Evolutionary conservation across 2,888 invertebrate genomes (phyloP).

Genomic region (Cetonia aurata): DNA sequence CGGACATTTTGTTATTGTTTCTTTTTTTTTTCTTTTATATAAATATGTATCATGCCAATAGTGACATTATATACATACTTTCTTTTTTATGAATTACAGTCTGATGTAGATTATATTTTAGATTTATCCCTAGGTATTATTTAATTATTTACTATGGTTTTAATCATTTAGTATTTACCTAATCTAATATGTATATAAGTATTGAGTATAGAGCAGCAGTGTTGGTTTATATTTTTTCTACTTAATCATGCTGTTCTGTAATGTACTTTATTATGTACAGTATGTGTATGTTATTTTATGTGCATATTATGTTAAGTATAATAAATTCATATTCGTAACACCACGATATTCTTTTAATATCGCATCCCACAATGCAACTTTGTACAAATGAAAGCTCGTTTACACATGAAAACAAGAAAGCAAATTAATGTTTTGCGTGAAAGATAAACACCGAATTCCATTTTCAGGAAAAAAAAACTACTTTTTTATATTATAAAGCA

Average conservation of each 20-base stretch:
- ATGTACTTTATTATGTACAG: constrained; percentile 45
- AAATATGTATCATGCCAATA: neutral
- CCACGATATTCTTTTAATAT: constrained; percentile 2
- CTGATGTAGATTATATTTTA: constrained; percentile 43
- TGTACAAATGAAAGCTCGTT: no score
- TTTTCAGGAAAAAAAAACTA: no score
- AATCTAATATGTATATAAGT: constrained; percentile 42
- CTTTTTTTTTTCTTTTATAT: constrained; percentile 11
- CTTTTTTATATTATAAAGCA: no score
- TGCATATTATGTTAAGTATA: constrained; percentile 51
- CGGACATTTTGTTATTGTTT: constrained; percentile 16
- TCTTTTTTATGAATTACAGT: constrained; percentile 38
- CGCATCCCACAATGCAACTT: neutral
- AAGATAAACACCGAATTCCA: no score
- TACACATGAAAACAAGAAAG: no score
- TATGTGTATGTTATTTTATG: constrained; percentile 50
- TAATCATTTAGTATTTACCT: constrained; percentile 39
- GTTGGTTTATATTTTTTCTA: constrained; percentile 39
- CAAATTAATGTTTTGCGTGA: no score
- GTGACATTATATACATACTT: constrained; percentile 5
- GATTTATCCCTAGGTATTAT: constrained; percentile 35
- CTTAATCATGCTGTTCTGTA: constrained; percentile 42
- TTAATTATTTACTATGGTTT: constrained; percentile 42
- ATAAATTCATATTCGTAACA: constrained; percentile 42
- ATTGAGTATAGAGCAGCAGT: constrained; percentile 38